These are phyloP conservation scores for Cylas formicarius DNA, from an alignment of 1,140 invertebrate species.

Conservation along the genomic window DNA sequence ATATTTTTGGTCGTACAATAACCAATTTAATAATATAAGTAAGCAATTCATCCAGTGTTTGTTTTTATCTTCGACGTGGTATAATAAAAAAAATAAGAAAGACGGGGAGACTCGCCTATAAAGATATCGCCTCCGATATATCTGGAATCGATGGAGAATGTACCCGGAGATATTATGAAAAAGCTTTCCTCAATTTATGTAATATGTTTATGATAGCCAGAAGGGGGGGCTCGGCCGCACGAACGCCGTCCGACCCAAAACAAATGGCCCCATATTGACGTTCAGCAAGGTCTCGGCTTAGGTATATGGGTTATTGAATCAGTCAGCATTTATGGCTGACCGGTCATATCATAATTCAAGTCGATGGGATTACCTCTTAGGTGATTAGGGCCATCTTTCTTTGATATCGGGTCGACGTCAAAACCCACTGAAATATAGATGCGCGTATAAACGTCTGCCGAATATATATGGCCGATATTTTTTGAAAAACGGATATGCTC, in stretches of 20 bases:
- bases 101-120: too few relatives aligned
- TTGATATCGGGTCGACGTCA: constrained; percentile 29
- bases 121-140: constrained; percentile 20
- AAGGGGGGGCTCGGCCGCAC: too few relatives aligned
- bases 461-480: constrained; percentile 22
- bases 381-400: constrained; percentile 38
- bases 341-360: constrained; percentile 39
- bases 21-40: too few relatives aligned
- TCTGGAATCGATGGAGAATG: constrained; percentile 20
- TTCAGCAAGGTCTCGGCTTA: not conserved
- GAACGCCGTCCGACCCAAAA: not conserved
- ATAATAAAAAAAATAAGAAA: too few relatives aligned
- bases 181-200: constrained; percentile 27
- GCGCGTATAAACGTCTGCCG: constrained; percentile 20
- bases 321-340: constrained; percentile 36
- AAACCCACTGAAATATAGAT: constrained; percentile 31
- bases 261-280: not conserved
- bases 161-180: constrained; percentile 20
- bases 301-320: constrained; percentile 37
- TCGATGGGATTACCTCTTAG: constrained; percentile 38
- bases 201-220: constrained; percentile 33
- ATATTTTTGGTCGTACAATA: too few relatives aligned
- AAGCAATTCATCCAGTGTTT: too few relatives aligned
- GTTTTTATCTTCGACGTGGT: too few relatives aligned
- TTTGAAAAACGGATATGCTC: constrained; percentile 21